phyloP scores from a whole-genome alignment of 2,797 vertebrate genomes.

The Meda fulgida region DNA sequence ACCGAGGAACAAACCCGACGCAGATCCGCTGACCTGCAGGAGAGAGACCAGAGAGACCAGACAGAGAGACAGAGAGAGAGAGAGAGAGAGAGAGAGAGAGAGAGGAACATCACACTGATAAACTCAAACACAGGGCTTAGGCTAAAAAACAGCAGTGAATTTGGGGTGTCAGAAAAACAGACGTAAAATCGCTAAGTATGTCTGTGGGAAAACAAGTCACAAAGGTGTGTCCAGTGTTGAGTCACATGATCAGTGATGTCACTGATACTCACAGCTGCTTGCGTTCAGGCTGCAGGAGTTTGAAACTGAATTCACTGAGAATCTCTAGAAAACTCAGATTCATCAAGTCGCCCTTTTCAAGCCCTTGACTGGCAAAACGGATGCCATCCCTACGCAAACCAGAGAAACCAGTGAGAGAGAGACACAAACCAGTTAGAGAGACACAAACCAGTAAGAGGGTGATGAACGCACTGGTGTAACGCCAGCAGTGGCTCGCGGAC shows the following conservation, averaged over 20 bases:
- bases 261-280: constrained; percentile 75
- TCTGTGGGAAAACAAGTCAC: background rate
- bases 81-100: no score
- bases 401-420: background rate
- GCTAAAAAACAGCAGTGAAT: background rate
- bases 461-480: constrained; percentile 81
- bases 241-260: background rate
- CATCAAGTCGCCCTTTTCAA: constrained; percentile 62
- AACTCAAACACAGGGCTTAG: background rate
- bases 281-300: constrained; percentile 83
- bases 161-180: background rate
- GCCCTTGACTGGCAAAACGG: constrained; percentile 78
- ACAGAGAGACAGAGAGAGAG: no score
- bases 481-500: constrained; percentile 80
- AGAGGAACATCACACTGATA: no score
- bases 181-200: background rate
- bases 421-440: no score
- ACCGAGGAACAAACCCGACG: background rate
- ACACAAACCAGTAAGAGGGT: background rate
- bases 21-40: background rate
- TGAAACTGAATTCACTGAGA: constrained; percentile 88
- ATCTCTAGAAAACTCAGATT: constrained; percentile 87
- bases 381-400: constrained; percentile 81
- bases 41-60: no score
- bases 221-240: background rate